These are phyloP conservation scores for Trogon melanurus DNA, from an alignment of 2,113 vertebrate species.

Conservation along the genomic window DNA sequence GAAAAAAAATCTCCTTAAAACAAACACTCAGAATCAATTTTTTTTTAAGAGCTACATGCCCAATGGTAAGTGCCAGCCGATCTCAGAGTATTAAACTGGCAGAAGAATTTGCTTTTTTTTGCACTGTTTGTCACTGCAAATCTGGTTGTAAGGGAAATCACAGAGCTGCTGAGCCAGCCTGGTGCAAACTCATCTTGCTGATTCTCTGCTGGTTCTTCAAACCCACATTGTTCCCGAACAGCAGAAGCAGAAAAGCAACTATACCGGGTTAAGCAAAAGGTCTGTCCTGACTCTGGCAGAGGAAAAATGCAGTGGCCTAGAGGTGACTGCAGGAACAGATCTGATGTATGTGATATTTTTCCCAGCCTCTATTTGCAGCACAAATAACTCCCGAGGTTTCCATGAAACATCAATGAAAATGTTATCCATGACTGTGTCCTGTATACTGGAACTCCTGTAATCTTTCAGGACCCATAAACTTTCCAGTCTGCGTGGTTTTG, in stretches of 20 bases:
- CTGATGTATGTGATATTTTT: neutral
- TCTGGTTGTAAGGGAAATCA: neutral
- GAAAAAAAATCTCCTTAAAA: neutral
- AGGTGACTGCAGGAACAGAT: neutral
- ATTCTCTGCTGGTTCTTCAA: neutral
- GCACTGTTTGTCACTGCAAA: neutral
- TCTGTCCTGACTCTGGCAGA: neutral
- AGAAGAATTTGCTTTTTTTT: neutral
- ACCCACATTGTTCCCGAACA: neutral
- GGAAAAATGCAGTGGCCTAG: neutral
- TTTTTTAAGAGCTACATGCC: accelerated
- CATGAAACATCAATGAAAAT: neutral
- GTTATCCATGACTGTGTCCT: neutral
- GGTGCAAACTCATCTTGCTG: neutral
- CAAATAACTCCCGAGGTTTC: neutral
- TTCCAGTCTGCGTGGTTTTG: neutral
- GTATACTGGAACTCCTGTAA: neutral
- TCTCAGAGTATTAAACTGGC: neutral
- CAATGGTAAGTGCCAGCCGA: neutral
- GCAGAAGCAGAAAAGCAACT: neutral
- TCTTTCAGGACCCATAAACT: neutral
- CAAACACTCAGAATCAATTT: accelerated
- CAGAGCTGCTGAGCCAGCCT: neutral
- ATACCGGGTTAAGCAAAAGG: neutral
- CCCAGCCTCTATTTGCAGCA: neutral